Base-by-base conservation (phyloP, 2,797 vertebrate species). In the Antennarius maculatus region DNA sequence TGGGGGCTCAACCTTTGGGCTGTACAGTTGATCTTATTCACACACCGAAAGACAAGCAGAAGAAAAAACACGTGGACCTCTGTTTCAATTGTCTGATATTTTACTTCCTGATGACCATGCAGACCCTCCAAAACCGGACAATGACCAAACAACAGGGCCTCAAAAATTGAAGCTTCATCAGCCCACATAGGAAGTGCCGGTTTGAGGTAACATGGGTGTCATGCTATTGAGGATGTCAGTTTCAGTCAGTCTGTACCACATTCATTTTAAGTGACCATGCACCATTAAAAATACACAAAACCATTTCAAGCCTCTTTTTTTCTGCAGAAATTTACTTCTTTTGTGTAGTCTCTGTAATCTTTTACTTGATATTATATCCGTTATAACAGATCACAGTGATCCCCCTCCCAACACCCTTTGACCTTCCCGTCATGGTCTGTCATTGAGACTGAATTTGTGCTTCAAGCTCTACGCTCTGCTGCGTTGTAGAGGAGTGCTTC, bases 1-100 rank as follows among this genome's bases (percentile, higher is more conserved):
- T 57, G 48, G 54, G 53, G 56, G 78, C 59, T 77, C 75, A 80
- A 83, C 78, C 74, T 77, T 70, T 67, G 54, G 18, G 41, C 73
- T 55, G 16, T 39, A 53, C 46, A 61, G 54, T 42, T 67, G 57
- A 79, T 79, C 57, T 53, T 54, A 66, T 77, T 65, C 50, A 69
- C 66, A 47, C 47, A 51, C 46, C 0, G 29, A 79, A 34, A 43
- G 50, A 66, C 54, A 61, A 54, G 61, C 66, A 54, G 49, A 12
- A 34, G n/a, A 62, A 57, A 54, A 69, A 56, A 45, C 29, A 61
- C 5, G 12, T 68, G 41, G 70, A 52, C 52, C 23, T 28, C 39
- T 16, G 50, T 74, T 57, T 61, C 51, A 53, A 47, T 58, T 55
- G 55, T 54, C 53, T 71, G 27, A 29, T 42, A 66, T 51, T 69